phyloP scores from a whole-genome alignment of 2,113 vertebrate species.

The Burhinus bistriatus region DNA sequence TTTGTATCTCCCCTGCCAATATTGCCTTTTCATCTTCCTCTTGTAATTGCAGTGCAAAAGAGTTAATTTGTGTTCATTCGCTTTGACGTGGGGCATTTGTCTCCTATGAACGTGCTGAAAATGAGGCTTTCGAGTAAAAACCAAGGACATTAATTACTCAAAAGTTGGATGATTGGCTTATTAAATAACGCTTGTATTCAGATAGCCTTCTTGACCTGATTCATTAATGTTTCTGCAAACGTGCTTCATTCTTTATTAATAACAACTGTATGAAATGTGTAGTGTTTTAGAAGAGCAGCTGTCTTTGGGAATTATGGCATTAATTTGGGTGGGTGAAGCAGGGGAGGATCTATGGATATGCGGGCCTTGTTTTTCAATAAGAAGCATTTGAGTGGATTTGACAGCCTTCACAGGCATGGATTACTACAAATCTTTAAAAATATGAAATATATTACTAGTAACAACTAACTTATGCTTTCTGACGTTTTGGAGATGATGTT shows the following conservation, averaged over 20 bases:
- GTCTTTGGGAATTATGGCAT: conserved; percentile 23
- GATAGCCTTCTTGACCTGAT: conserved; percentile 1
- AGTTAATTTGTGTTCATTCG: background rate
- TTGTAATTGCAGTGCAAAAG: background rate
- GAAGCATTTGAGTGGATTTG: conserved; percentile 26
- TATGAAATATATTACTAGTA: conserved; percentile 17
- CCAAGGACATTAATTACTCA: conserved; percentile 33
- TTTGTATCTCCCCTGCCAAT: background rate
- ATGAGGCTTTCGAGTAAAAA: conserved; percentile 17
- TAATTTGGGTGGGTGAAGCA: background rate
- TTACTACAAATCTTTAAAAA: conserved; percentile 15
- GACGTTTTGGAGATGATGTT: background rate
- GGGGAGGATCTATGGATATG: background rate
- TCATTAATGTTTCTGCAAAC: conserved; percentile 41
- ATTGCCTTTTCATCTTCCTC: background rate
- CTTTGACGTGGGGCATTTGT: background rate
- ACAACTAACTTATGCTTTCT: background rate
- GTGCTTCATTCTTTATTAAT: conserved; percentile 32
- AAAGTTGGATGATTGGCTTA: background rate
- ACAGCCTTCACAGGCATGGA: background rate
- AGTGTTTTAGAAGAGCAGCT: background rate
- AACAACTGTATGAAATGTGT: background rate
- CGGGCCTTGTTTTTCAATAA: conserved; percentile 27
- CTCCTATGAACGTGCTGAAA: background rate
- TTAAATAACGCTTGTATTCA: conserved; percentile 20